These are phyloP conservation scores for Cairina moschata DNA, from an alignment of 2,113 vertebrate species.

Conservation along the genomic window DNA sequence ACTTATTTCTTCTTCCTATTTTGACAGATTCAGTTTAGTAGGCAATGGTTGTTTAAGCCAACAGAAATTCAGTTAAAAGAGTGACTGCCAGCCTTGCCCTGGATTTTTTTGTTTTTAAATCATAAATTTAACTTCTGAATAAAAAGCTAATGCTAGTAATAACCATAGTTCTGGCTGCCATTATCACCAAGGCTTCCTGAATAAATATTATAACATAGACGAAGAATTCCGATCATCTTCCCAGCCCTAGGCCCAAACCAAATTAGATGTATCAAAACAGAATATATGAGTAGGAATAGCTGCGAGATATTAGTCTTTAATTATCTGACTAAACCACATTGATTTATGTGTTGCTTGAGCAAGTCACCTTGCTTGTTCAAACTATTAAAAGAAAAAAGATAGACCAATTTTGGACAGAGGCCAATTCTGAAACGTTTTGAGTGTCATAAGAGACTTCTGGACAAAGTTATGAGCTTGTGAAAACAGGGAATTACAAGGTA, in stretches of 20 bases:
- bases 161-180: background rate
- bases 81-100: background rate
- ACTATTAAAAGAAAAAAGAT: background rate
- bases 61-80: background rate
- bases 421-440: background rate
- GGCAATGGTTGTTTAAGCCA: background rate
- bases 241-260: background rate
- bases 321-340: background rate
- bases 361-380: slow-evolving; percentile 9
- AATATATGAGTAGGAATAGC: slow-evolving; percentile 9
- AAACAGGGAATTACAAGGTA: slow-evolving; percentile 7
- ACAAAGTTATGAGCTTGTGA: slow-evolving; percentile 24
- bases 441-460: background rate
- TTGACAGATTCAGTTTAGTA: background rate
- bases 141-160: background rate
- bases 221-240: background rate
- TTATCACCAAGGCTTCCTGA: background rate
- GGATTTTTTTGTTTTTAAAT: background rate
- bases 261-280: slow-evolving; percentile 12
- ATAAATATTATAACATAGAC: background rate
- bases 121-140: background rate
- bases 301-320: slow-evolving; percentile 6
- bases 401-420: background rate
- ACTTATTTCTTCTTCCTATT: background rate
- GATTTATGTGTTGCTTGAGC: slow-evolving; percentile 21